Evolutionary conservation across 2,888 invertebrate species (phyloP).

Genomic region (Watsonalla binaria): DNA sequence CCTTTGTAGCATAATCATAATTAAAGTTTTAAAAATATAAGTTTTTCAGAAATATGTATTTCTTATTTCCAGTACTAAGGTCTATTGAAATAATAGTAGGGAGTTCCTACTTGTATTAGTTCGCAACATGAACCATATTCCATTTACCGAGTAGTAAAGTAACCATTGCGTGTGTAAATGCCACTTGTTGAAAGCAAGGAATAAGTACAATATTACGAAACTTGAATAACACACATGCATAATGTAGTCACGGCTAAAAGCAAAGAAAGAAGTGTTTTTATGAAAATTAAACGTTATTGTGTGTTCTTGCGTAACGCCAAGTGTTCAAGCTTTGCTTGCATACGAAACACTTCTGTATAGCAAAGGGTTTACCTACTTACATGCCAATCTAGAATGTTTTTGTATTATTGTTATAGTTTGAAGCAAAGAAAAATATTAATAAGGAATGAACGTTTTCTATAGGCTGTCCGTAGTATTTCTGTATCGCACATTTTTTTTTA

Average conservation of each 20-base stretch:
- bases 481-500: no score
- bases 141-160: constrained; percentile 13
- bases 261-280: constrained; percentile 27
- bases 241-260: constrained; percentile 41
- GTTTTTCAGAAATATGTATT: no score
- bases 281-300: constrained; percentile 18
- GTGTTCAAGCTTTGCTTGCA: not conserved
- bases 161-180: constrained; percentile 24
- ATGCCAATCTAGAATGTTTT: not conserved
- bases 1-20: no score
- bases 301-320: constrained; percentile 1
- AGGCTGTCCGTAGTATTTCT: no score
- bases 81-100: no score
- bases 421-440: not conserved
- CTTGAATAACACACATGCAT: constrained; percentile 43
- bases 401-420: not conserved
- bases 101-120: no score
- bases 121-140: no score
- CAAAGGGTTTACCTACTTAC: not conserved
- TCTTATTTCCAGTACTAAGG: no score
- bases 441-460: no score
- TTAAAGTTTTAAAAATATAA: no score
- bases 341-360: not conserved
- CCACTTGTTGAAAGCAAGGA: constrained; percentile 24
- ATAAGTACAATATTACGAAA: constrained; percentile 41